Evolutionary conservation across 2,797 vertebrate genomes (phyloP).

Genomic region (Anomalospiza imberbis): DNA sequence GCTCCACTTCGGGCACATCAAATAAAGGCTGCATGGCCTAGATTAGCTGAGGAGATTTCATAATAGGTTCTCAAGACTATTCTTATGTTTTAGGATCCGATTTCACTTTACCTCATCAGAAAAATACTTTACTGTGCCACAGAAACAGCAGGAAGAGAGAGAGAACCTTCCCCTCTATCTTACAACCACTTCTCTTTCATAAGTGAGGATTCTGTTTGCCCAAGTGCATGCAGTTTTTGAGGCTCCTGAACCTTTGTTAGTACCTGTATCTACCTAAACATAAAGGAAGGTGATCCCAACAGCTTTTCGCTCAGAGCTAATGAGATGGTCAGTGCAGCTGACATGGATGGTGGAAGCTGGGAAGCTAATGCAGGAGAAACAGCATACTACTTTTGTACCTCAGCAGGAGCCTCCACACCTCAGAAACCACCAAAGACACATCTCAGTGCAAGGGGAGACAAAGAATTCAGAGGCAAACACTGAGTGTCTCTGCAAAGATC

Average conservation of each 20-base stretch:
- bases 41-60: not conserved
- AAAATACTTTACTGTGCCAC: not conserved
- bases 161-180: not conserved
- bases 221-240: not conserved
- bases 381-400: not conserved
- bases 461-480: not conserved
- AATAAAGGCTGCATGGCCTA: not conserved
- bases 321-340: not conserved
- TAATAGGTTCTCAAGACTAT: not conserved
- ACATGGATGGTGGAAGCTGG: not conserved
- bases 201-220: not conserved
- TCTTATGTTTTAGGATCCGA: not conserved
- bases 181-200: not conserved
- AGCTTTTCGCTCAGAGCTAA: not conserved
- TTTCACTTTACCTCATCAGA: not conserved
- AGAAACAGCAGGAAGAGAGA: not conserved
- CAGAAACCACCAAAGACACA: not conserved
- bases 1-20: not conserved
- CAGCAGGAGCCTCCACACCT: not conserved
- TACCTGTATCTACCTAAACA: not conserved
- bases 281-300: not conserved
- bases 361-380: not conserved
- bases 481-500: not conserved
- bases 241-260: not conserved
- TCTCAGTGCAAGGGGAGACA: not conserved